Conservation (phyloP, 2,797 vertebrate genomes). For the Typhlichthys eigenmanni region DNA sequence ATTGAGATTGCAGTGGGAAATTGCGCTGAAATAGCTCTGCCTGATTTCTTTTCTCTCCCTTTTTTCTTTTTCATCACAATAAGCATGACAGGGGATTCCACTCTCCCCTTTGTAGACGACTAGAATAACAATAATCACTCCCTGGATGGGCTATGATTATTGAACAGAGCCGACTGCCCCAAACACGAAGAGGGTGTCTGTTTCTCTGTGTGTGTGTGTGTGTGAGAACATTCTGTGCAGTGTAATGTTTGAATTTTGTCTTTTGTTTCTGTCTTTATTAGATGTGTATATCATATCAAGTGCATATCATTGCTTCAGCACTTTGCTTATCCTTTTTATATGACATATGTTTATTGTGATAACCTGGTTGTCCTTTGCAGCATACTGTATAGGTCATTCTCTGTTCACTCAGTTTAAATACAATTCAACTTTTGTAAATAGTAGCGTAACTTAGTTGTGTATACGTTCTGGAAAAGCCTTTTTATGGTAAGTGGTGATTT, state of each 20-base stretch:
- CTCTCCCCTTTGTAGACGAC: constrained; percentile 77
- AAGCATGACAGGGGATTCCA: constrained; percentile 74
- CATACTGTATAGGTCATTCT: too few relatives aligned
- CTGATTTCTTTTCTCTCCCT: constrained; percentile 53
- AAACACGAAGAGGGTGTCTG: constrained; percentile 46
- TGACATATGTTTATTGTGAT: not conserved
- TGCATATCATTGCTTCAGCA: not conserved
- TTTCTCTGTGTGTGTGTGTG: constrained; percentile 33
- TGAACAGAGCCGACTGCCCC: constrained; percentile 57
- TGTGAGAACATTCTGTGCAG: constrained; percentile 1
- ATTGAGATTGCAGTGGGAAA: constrained; percentile 94
- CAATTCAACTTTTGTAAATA: not conserved
- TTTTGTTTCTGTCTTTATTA: constrained; percentile 18
- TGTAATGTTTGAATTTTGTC: constrained; percentile 9
- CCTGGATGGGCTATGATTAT: constrained; percentile 69
- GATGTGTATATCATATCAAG: not conserved
- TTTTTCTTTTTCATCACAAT: constrained; percentile 56
- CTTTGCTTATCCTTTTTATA: not conserved
- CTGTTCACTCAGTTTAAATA: not conserved
- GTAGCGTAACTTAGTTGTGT: too few relatives aligned
- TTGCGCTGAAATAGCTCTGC: constrained; percentile 83
- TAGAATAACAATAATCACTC: constrained; percentile 78
- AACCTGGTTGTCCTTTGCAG: not conserved
- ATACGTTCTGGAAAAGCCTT: too few relatives aligned
- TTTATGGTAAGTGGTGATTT: too few relatives aligned